Conservation (phyloP, 2,888 invertebrate genomes). For the Cerastoderma edule region DNA sequence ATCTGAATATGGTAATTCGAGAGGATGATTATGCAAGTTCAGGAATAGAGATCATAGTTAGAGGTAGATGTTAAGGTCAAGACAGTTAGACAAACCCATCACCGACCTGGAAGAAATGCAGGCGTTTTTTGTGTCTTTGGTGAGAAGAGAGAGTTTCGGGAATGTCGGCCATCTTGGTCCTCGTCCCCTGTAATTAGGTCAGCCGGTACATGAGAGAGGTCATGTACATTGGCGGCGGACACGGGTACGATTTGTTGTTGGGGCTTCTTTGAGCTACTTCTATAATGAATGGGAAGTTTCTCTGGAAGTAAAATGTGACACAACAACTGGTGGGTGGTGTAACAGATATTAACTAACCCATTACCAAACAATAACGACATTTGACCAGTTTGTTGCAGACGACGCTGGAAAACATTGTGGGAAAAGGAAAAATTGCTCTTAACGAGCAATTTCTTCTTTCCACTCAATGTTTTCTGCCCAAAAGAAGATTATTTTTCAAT, state of each 20-base stretch:
- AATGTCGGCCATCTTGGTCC: slow-evolving; percentile 62
- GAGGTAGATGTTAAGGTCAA: not conserved
- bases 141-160: slow-evolving; percentile 68
- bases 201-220: slow-evolving; percentile 62
- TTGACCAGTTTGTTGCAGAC: too few relatives aligned
- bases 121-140: slow-evolving; percentile 71
- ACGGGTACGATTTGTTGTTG: slow-evolving; percentile 68
- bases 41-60: too few relatives aligned
- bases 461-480: too few relatives aligned
- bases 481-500: too few relatives aligned
- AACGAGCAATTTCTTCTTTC: too few relatives aligned
- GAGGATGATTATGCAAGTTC: too few relatives aligned
- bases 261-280: slow-evolving; percentile 66
- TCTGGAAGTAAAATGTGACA: slow-evolving; percentile 68
- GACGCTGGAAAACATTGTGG: too few relatives aligned
- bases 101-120: slow-evolving; percentile 75
- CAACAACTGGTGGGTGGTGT: not conserved
- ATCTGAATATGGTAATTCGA: too few relatives aligned
- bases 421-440: too few relatives aligned
- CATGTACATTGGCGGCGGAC: slow-evolving; percentile 70
- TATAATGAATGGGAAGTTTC: slow-evolving; percentile 78
- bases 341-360: not conserved
- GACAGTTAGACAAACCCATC: slow-evolving; percentile 42
- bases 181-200: slow-evolving; percentile 61
- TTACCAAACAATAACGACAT: not conserved